These are phyloP conservation scores for Pandemis corylana DNA, from an alignment of 2,888 invertebrate species.

Conservation along the genomic window DNA sequence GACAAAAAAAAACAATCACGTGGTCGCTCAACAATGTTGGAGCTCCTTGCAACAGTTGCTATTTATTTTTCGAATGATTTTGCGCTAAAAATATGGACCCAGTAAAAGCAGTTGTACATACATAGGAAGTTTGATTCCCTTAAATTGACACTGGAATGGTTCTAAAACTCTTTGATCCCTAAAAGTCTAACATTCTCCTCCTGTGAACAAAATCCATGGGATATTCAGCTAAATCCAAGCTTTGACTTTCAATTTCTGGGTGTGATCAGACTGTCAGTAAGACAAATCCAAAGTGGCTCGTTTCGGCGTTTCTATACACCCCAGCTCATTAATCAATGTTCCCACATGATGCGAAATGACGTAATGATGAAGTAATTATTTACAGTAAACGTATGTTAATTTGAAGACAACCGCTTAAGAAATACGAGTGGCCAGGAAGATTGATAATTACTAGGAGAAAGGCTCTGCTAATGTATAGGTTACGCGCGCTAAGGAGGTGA, in stretches of 20 bases:
- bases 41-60: too few relatives aligned
- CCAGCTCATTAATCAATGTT: constrained; percentile 27
- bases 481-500: constrained; percentile 18
- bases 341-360: constrained; percentile 8
- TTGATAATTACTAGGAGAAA: constrained; percentile 32
- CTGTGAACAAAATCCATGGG: too few relatives aligned
- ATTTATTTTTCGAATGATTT: too few relatives aligned
- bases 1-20: too few relatives aligned
- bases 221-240: not conserved
- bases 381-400: constrained; percentile 15
- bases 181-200: too few relatives aligned
- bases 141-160: too few relatives aligned
- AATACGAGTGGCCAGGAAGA: constrained; percentile 11
- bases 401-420: constrained; percentile 19
- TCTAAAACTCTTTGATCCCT: too few relatives aligned
- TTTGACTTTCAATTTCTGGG: not conserved
- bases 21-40: too few relatives aligned
- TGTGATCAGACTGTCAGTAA: constrained; percentile 4
- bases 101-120: too few relatives aligned
- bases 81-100: too few relatives aligned
- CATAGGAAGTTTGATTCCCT: too few relatives aligned
- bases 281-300: constrained; percentile 11
- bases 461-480: constrained; percentile 25
- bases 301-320: constrained; percentile 21
- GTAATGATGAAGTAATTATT: constrained; percentile 35